A percentile compares a stretch with the other conserved stretches of the same genome.
Conservation (phyloP, 2,888 invertebrate genomes). For the Torymus auratus region DNA sequence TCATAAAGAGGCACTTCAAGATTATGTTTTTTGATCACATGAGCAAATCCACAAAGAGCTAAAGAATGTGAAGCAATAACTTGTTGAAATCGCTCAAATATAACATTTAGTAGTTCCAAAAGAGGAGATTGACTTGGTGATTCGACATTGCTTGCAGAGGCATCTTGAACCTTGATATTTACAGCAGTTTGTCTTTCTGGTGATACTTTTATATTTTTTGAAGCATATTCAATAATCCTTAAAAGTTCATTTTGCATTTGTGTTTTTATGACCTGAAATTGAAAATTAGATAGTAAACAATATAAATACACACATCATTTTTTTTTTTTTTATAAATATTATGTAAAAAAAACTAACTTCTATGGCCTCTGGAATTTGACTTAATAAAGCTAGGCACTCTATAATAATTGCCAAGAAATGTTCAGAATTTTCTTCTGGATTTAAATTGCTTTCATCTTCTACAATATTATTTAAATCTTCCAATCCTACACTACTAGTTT, state of each 20-base stretch:
- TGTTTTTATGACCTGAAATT: slow-evolving; percentile 84
- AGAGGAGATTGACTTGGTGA: slow-evolving; percentile 75
- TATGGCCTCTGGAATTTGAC: slow-evolving; percentile 90
- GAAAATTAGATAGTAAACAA: slow-evolving; percentile 22
- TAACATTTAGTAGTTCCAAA: slow-evolving; percentile 83
- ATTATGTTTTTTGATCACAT: slow-evolving; percentile 81
- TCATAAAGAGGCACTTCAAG: slow-evolving; percentile 81
- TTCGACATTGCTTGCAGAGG: slow-evolving; percentile 46
- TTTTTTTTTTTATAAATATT: too few relatives aligned
- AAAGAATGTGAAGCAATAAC: slow-evolving; percentile 87
- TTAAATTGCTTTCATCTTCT: slow-evolving; percentile 80
- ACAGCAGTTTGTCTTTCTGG: slow-evolving; percentile 59
- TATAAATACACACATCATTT: background rate
- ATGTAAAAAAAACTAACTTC: slow-evolving; percentile 79
- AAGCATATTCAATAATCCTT: slow-evolving; percentile 87
- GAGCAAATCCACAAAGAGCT: slow-evolving; percentile 82
- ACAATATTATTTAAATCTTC: slow-evolving; percentile 77
- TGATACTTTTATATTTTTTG: slow-evolving; percentile 81
- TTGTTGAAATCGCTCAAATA: slow-evolving; percentile 89
- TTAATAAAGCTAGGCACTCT: slow-evolving; percentile 89
- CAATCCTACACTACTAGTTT: slow-evolving; percentile 64
- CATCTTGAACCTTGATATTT: slow-evolving; percentile 52
- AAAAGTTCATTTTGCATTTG: slow-evolving; percentile 90
- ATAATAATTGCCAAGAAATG: slow-evolving; percentile 88
- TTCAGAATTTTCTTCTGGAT: slow-evolving; percentile 81